These are phyloP conservation scores for Drosophila orena DNA, from an alignment of 1,140 invertebrate genomes.

Conservation along the genomic window DNA sequence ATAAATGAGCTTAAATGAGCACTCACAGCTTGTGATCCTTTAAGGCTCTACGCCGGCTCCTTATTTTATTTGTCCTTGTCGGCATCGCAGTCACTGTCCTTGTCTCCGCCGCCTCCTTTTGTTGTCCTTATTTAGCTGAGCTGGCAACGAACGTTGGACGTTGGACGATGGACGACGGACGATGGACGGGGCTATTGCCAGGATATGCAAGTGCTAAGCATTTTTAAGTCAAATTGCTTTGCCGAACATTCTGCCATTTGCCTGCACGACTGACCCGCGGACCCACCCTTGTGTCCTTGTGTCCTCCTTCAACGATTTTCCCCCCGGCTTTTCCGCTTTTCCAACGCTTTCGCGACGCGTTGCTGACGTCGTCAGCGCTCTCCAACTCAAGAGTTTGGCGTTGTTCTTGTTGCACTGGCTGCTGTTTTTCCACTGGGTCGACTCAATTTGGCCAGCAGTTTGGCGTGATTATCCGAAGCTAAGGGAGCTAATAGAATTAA, in stretches of 20 bases:
- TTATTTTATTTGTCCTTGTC: slow-evolving; percentile 57
- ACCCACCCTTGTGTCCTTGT: neutral
- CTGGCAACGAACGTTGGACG: neutral
- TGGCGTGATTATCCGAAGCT: neutral
- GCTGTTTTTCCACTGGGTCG: slow-evolving; percentile 5
- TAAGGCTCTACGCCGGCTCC: slow-evolving; percentile 64
- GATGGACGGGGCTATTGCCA: slow-evolving; percentile 30
- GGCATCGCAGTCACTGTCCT: slow-evolving; percentile 19
- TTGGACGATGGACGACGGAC: too few relatives aligned
- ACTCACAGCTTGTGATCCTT: slow-evolving; percentile 73
- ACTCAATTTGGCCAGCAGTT: slow-evolving; percentile 21
- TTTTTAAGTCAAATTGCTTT: slow-evolving; percentile 83
- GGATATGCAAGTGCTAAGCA: slow-evolving; percentile 82
- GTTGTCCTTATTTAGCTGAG: slow-evolving; percentile 65
- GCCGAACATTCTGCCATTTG: slow-evolving; percentile 69
- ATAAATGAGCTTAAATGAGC: slow-evolving; percentile 84
- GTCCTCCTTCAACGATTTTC: neutral
- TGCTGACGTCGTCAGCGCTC: slow-evolving; percentile 49
- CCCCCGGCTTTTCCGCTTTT: slow-evolving; percentile 31
- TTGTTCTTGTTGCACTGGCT: slow-evolving; percentile 33
- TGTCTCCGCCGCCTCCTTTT: slow-evolving; percentile 27
- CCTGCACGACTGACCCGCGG: slow-evolving; percentile 51
- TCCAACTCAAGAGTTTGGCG: slow-evolving; percentile 52
- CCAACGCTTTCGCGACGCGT: slow-evolving; percentile 50
- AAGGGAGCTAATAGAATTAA: neutral